Evolutionary conservation across 2,113 vertebrate species (phyloP).

Genomic region (Notarius quadriscutis): DNA sequence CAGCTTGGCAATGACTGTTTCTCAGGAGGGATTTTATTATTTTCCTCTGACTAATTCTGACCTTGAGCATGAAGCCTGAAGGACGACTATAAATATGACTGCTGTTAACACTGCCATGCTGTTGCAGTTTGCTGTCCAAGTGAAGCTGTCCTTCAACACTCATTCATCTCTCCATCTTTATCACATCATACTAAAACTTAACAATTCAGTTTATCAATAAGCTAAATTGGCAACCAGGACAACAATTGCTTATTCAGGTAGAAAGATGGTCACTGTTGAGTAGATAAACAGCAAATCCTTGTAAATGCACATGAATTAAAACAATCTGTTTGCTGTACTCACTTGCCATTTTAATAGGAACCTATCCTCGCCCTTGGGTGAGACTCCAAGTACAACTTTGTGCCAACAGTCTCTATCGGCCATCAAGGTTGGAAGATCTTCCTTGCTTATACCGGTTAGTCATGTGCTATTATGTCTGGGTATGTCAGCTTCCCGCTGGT

Average conservation of each 20-base stretch:
- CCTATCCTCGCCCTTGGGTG: too few species aligned
- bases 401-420: too few species aligned
- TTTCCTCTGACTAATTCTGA: slow-evolving; percentile 34
- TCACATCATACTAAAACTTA: neutral
- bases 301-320: neutral
- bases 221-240: neutral
- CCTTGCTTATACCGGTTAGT: too few species aligned
- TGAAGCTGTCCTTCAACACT: slow-evolving; percentile 25
- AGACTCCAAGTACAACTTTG: too few species aligned
- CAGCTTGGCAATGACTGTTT: neutral
- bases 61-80: slow-evolving; percentile 33
- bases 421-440: too few species aligned
- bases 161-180: slow-evolving; percentile 17
- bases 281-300: neutral
- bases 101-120: slow-evolving; percentile 18
- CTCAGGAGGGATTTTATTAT: neutral
- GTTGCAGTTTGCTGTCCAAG: slow-evolving; percentile 16
- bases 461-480: too few species aligned
- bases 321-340: too few species aligned
- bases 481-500: too few species aligned
- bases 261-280: neutral
- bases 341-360: too few species aligned
- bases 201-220: neutral
- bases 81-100: slow-evolving; percentile 32
- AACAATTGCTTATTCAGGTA: neutral